Evolutionary conservation across 2,888 invertebrate species (phyloP).

Genomic region (Pegoplata infirma): DNA sequence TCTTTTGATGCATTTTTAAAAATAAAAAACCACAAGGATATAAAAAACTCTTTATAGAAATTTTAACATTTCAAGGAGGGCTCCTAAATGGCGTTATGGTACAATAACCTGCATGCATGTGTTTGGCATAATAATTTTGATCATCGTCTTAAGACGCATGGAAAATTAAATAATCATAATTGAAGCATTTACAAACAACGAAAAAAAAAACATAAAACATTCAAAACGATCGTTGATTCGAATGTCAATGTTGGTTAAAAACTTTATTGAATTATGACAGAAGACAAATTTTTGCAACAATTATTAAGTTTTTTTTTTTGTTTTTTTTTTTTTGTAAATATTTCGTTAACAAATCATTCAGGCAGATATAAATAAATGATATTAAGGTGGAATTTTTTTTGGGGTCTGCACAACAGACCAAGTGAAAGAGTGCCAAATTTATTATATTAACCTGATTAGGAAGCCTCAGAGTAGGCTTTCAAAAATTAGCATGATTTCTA

Average conservation of each 20-base stretch:
- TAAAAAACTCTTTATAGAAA: slow-evolving; percentile 5
- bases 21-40: slow-evolving; percentile 22
- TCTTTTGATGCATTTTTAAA: not conserved
- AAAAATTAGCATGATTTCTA: too few relatives aligned
- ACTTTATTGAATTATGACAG: slow-evolving; percentile 76
- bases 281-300: slow-evolving; percentile 69
- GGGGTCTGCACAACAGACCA: too few relatives aligned
- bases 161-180: slow-evolving; percentile 62
- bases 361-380: too few relatives aligned
- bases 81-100: slow-evolving; percentile 59
- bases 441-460: too few relatives aligned
- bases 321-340: slow-evolving; percentile 22
- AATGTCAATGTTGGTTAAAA: slow-evolving; percentile 67
- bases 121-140: slow-evolving; percentile 57
- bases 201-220: not conserved
- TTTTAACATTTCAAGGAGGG: slow-evolving; percentile 52
- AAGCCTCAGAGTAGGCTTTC: too few relatives aligned
- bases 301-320: slow-evolving; percentile 9
- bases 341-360: not conserved
- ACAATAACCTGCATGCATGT: slow-evolving; percentile 57
- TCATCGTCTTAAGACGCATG: slow-evolving; percentile 19
- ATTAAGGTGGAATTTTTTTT: too few relatives aligned
- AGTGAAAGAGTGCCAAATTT: too few relatives aligned
- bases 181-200: slow-evolving; percentile 46
- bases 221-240: not conserved